Evolutionary conservation across 2,888 invertebrate genomes (phyloP).

Genomic region (Trichopria drosophilae): DNA sequence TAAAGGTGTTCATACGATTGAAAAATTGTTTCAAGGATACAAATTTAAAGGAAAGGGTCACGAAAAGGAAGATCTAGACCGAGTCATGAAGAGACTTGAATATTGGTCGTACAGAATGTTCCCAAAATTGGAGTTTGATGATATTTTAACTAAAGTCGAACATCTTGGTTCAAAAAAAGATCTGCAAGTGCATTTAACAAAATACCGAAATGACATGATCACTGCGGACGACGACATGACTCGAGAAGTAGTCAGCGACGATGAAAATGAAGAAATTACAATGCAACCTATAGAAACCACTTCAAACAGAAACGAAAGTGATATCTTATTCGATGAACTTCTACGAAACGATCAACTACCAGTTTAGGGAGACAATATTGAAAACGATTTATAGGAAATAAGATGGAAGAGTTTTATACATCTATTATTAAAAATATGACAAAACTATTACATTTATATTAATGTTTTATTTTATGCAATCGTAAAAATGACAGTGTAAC

Average conservation of each 20-base stretch:
- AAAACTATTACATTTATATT: no score
- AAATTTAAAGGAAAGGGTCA: constrained; percentile 81
- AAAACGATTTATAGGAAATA: no score
- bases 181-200: constrained; percentile 72
- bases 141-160: constrained; percentile 78
- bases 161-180: constrained; percentile 80
- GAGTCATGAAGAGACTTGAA: constrained; percentile 79
- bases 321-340: no score
- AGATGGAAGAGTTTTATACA: no score
- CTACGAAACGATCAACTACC: no score
- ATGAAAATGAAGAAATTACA: constrained; percentile 39
- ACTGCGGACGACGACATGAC: constrained; percentile 48
- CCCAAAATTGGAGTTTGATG: constrained; percentile 86
- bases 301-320: no score
- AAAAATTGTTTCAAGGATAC: constrained; percentile 77
- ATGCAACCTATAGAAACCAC: no score
- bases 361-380: no score
- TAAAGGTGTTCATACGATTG: constrained; percentile 79
- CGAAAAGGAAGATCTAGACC: constrained; percentile 80
- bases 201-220: constrained; percentile 67
- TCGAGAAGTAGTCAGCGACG: constrained; percentile 59
- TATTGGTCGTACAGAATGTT: constrained; percentile 94
- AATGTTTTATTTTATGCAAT: no score
- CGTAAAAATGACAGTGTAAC: no score
- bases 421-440: no score